Percentiles rank a stretch among this genome's conserved stretches.
Evolutionary conservation across 2,888 invertebrate species (phyloP).

Genomic region (Blomia tropicalis): DNA sequence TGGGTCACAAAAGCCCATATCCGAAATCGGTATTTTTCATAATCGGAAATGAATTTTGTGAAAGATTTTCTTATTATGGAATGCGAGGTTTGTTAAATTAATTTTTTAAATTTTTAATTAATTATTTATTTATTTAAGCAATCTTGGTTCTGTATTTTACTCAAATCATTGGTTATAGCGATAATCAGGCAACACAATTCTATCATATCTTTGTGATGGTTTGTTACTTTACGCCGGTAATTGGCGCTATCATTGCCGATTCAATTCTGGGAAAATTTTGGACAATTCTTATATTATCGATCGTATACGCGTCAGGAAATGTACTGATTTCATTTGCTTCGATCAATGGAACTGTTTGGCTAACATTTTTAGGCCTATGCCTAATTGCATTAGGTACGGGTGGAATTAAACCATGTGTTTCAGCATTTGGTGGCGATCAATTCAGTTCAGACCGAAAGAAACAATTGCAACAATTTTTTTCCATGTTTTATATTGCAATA

Average conservation of each 20-base stretch:
- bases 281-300: slow-evolving; percentile 74
- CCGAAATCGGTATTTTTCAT: slow-evolving; percentile 83
- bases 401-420: slow-evolving; percentile 87
- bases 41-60: slow-evolving; percentile 91
- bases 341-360: slow-evolving; percentile 33
- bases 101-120: too few species aligned
- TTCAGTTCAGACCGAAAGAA: slow-evolving; percentile 64
- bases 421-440: slow-evolving; percentile 89
- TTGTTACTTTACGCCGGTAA: slow-evolving; percentile 68
- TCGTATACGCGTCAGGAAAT: slow-evolving; percentile 68
- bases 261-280: slow-evolving; percentile 76
- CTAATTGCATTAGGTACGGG: slow-evolving; percentile 78
- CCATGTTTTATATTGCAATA: slow-evolving; percentile 82
- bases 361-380: slow-evolving; percentile 50
- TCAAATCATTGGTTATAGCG: slow-evolving; percentile 53
- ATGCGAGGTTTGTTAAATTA: slow-evolving; percentile 58
- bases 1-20: slow-evolving; percentile 44
- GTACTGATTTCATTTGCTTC: slow-evolving; percentile 49
- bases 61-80: slow-evolving; percentile 91
- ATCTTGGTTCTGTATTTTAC: slow-evolving; percentile 73
- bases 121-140: slow-evolving; percentile 44
- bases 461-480: slow-evolving; percentile 70
- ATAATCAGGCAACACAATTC: slow-evolving; percentile 60
- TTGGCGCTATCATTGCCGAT: slow-evolving; percentile 87
- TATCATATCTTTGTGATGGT: slow-evolving; percentile 78